These are phyloP conservation scores for Macrostomum cliftonense DNA, from an alignment of 2,888 invertebrate genomes.

Conservation along the genomic window DNA sequence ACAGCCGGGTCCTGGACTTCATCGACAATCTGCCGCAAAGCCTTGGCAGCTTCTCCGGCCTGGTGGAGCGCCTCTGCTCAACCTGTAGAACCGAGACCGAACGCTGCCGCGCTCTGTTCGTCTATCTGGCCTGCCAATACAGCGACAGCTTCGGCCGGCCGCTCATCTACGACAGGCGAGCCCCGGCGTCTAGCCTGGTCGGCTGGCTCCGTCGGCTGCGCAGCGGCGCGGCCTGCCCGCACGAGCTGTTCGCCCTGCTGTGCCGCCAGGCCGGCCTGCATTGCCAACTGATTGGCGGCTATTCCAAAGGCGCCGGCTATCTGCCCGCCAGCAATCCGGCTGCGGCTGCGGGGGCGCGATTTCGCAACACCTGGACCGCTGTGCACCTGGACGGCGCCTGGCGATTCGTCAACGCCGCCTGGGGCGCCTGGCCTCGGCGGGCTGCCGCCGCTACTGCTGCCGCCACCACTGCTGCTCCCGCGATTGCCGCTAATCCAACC, in stretches of 20 bases:
- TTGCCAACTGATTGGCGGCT: slow-evolving; percentile 94
- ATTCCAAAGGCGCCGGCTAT: slow-evolving; percentile 96
- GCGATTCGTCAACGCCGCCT: slow-evolving; percentile 97
- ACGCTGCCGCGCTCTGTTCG: too few relatives aligned
- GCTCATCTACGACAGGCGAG: not conserved
- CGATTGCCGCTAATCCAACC: slow-evolving; percentile 21
- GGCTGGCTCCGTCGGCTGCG: slow-evolving; percentile 71
- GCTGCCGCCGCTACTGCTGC: slow-evolving; percentile 41
- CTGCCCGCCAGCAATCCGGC: slow-evolving; percentile 56
- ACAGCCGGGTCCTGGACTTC: not conserved
- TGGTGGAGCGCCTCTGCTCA: too few relatives aligned
- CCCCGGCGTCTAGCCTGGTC: slow-evolving; percentile 58
- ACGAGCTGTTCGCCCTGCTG: slow-evolving; percentile 84
- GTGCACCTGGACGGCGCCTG: slow-evolving; percentile 91
- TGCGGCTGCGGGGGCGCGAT: slow-evolving; percentile 37
- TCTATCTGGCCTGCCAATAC: too few relatives aligned
- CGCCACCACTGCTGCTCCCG: slow-evolving; percentile 40
- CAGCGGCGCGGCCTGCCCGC: slow-evolving; percentile 93
- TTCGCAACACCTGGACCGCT: slow-evolving; percentile 96
- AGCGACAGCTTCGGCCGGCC: too few relatives aligned
- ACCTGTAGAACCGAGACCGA: too few relatives aligned
- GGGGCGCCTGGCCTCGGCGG: slow-evolving; percentile 64
- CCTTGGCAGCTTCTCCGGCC: too few relatives aligned
- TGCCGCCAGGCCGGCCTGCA: slow-evolving; percentile 93
- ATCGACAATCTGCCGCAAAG: not conserved